A percentile compares a stretch with the other conserved stretches of the same genome.
These are phyloP conservation scores for Lethenteron reissneri DNA, from an alignment of 2,113 vertebrate genomes.

Conservation along the genomic window DNA sequence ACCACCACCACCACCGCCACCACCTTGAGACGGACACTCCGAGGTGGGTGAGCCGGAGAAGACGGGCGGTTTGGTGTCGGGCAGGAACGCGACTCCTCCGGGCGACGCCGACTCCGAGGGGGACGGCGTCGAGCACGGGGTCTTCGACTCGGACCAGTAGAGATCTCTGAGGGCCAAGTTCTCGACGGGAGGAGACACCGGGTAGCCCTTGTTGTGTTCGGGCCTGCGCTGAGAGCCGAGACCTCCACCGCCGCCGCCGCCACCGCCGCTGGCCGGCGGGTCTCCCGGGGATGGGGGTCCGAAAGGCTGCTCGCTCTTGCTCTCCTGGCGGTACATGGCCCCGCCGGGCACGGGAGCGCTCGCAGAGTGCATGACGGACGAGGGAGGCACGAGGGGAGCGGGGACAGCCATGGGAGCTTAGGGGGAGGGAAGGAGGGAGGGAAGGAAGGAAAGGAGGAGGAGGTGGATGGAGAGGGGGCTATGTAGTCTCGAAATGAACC, in stretches of 20 bases:
- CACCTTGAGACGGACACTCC: slow-evolving; percentile 52
- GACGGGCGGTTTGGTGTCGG: slow-evolving; percentile 21
- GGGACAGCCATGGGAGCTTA: slow-evolving; percentile 63
- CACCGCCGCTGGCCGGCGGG: background rate
- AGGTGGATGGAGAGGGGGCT: slow-evolving; percentile 13
- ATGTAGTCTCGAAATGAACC: background rate
- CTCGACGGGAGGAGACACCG: background rate
- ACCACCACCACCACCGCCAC: slow-evolving; percentile 42
- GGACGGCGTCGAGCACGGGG: slow-evolving; percentile 27
- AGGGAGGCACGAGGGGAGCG: slow-evolving; percentile 70
- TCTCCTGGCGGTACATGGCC: too few relatives aligned
- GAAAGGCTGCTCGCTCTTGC: slow-evolving; percentile 15
- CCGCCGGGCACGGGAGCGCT: slow-evolving; percentile 43
- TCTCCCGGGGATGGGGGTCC: slow-evolving; percentile 24
- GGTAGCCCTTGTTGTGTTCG: slow-evolving; percentile 4
- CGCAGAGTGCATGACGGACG: slow-evolving; percentile 24
- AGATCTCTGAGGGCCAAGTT: slow-evolving; percentile 5
- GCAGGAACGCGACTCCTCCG: slow-evolving; percentile 35
- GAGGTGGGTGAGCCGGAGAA: slow-evolving; percentile 25
- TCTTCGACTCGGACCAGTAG: slow-evolving; percentile 10
- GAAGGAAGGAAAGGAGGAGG: slow-evolving; percentile 15
- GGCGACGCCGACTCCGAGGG: slow-evolving; percentile 57
- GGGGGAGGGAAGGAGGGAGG: slow-evolving; percentile 11
- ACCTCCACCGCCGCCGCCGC: background rate
- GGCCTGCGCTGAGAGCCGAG: background rate